These are phyloP conservation scores for Menidia menidia DNA, from an alignment of 2,797 vertebrate species.

Conservation along the genomic window DNA sequence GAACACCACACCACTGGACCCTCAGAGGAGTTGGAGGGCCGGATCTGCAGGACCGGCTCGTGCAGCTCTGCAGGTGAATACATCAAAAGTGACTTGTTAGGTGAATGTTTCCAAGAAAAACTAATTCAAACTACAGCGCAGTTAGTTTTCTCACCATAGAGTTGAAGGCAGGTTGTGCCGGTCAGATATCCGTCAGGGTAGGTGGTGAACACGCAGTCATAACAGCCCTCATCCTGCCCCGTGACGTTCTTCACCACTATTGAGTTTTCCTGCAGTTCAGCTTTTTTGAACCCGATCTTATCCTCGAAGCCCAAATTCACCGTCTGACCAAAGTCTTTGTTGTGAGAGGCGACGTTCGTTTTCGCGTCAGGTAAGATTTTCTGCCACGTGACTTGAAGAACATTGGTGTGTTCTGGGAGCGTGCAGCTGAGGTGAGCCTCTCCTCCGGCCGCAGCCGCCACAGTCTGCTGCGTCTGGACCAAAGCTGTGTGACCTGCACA, in stretches of 20 bases:
- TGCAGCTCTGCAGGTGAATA: slow-evolving; percentile 6
- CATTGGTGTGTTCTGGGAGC: slow-evolving; percentile 22
- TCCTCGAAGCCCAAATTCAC: background rate
- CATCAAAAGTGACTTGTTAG: no score
- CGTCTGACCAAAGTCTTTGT: background rate
- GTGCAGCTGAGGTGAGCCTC: slow-evolving; percentile 29
- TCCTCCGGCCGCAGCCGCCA: slow-evolving; percentile 31
- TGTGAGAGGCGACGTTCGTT: slow-evolving; percentile 11
- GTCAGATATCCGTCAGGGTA: slow-evolving; percentile 29
- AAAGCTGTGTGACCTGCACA: slow-evolving; percentile 19
- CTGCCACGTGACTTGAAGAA: slow-evolving; percentile 60
- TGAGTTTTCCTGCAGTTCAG: slow-evolving; percentile 36
- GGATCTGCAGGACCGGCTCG: background rate
- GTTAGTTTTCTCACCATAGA: slow-evolving; percentile 33
- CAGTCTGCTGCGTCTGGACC: slow-evolving; percentile 14
- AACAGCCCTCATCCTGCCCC: slow-evolving; percentile 47
- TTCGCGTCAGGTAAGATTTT: background rate
- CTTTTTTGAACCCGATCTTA: slow-evolving; percentile 14
- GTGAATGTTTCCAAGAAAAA: background rate
- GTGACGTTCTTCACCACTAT: slow-evolving; percentile 41
- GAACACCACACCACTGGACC: slow-evolving; percentile 46
- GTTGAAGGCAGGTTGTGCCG: slow-evolving; percentile 35
- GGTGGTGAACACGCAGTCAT: slow-evolving; percentile 51
- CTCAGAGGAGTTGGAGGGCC: background rate
- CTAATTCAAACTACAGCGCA: background rate